A percentile compares a stretch with the other conserved stretches of the same genome.
These are phyloP conservation scores for Drosophila nasuta DNA, from an alignment of 1,140 invertebrate species.

Conservation along the genomic window DNA sequence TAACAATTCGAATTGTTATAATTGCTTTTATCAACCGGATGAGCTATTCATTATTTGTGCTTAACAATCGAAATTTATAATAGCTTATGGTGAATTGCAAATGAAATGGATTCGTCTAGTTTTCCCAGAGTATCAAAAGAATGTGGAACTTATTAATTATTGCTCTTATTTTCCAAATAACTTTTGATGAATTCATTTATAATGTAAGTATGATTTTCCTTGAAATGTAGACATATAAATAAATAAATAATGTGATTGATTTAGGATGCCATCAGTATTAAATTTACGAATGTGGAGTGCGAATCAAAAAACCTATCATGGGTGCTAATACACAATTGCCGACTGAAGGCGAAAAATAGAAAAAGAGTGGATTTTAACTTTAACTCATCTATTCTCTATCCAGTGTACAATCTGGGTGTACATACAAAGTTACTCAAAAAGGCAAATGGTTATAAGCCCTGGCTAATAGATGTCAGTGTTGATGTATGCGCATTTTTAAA, in stretches of 20 bases:
- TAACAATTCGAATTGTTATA: too few species aligned
- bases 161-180: not conserved
- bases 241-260: not conserved
- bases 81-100: not conserved
- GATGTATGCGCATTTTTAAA: not conserved
- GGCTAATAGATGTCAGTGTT: not conserved
- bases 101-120: not conserved
- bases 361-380: not conserved
- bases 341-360: not conserved
- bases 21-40: too few species aligned
- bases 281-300: not conserved
- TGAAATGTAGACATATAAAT: not conserved
- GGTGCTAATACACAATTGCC: not conserved
- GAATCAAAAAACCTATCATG: not conserved
- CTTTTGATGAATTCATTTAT: not conserved
- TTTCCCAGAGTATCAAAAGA: not conserved
- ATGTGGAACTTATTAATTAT: not conserved
- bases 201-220: not conserved
- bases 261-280: not conserved
- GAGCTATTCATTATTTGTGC: too few species aligned
- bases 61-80: not conserved
- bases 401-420: not conserved
- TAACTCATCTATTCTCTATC: not conserved
- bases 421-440: not conserved
- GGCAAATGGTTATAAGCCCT: not conserved